Evolutionary conservation across 2,797 vertebrate species (phyloP), one percentile per base, ranked within the genome.

Genomic region (Schizothorax lantsangensis): DNA sequence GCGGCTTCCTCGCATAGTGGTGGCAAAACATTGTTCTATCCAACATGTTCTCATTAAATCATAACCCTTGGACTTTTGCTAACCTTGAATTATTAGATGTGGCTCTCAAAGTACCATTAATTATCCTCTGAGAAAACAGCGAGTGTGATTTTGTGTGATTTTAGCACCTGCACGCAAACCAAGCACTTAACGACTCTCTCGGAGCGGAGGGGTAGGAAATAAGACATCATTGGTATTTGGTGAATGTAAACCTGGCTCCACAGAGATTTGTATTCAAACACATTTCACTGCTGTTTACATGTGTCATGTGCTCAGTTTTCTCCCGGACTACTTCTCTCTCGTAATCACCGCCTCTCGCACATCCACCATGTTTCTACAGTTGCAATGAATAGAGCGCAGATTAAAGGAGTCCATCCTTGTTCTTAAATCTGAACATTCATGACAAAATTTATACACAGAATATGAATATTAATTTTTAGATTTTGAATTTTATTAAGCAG

Each of bases 11-110:
- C 40, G 49, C 38, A 81, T 86, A 84, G 82, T 59, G 47, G 72
- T 84, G 64, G 82, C 85, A 84, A 89, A 90, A 88, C 72, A 88
- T 80, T 83, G 86, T 87, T 87, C 85, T 57, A 80, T 57, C 77
- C 72, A 43, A 80, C 75, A 74, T 9, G 5, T 52, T 77, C 66
- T 84, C 71, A 89, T 87, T 90, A 88, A 83, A 89, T 54, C 78
- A 12, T 84, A 83, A 86, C 72, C 86, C 81, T 79, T 69, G 45
- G 68, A 88, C 85, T 82, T 87, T 74, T 77, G 38, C 85, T 78
- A 85, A 90, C 89, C 87, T 87, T 84, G 38, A 62, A 81, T 83
- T 79, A 52, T 83, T 88, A 73, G 72, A 87, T 84, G 81, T 52
- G 47, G 38, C 87, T 84, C 75, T 86, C 57, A 81, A 88, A 89